phyloP scores from a whole-genome alignment of 2,113 vertebrate species.

The Pollachius pollachius region DNA sequence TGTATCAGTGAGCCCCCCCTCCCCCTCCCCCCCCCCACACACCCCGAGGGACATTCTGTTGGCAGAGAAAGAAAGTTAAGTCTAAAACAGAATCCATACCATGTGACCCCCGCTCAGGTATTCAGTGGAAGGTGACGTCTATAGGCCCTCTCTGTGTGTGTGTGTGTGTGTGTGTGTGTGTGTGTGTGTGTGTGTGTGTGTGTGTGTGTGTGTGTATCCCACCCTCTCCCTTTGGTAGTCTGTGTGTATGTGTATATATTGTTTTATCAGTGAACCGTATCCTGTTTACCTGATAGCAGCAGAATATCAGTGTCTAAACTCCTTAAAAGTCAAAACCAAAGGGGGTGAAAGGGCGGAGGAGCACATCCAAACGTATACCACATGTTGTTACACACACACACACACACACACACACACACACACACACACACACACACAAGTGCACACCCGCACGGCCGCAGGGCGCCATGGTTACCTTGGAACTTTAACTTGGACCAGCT shows the following conservation, averaged over 20 bases:
- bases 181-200: too few species aligned
- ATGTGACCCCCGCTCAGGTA: conserved; percentile 40
- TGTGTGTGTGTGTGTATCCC: conserved; percentile 23
- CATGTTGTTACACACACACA: conserved; percentile 72
- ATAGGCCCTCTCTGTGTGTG: neutral
- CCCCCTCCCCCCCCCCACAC: too few species aligned
- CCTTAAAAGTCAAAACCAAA: conserved; percentile 78
- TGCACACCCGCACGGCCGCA: conserved; percentile 64
- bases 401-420: conserved; percentile 28
- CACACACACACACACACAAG: conserved; percentile 12
- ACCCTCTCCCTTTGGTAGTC: conserved; percentile 61
- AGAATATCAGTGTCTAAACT: conserved; percentile 73
- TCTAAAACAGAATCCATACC: conserved; percentile 45
- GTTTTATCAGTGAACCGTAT: conserved; percentile 80
- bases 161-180: too few species aligned
- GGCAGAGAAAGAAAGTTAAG: conserved; percentile 22
- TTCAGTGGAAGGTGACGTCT: conserved; percentile 5
- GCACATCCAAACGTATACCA: conserved; percentile 81
- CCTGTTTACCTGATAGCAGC: conserved; percentile 80
- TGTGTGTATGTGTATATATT: conserved; percentile 70
- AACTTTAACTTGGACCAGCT: conserved; percentile 86
- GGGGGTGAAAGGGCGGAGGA: conserved; percentile 64
- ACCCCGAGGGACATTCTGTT: conserved; percentile 9
- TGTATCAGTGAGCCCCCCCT: conserved; percentile 15
- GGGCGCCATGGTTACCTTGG: conserved; percentile 83